Conservation (phyloP, 2,797 vertebrate species). For the Psittacula derbiana region DNA sequence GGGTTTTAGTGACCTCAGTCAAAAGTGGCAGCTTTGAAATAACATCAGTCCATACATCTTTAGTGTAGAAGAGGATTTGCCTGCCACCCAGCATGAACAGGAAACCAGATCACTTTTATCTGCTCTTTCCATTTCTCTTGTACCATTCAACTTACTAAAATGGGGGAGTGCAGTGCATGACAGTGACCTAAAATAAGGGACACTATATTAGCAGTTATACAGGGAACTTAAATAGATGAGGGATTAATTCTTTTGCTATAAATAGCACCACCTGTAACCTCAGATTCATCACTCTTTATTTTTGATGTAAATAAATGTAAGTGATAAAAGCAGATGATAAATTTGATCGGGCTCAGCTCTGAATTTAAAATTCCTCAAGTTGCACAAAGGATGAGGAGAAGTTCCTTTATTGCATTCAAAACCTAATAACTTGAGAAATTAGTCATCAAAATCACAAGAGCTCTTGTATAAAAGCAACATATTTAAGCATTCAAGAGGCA, state of each 20-base stretch:
- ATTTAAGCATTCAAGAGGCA: background rate
- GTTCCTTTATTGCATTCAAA: background rate
- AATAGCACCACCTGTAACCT: slow-evolving; percentile 34
- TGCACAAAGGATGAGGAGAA: background rate
- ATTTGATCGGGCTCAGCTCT: background rate
- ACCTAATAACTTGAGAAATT: background rate
- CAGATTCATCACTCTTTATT: slow-evolving; percentile 32
- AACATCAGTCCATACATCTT: background rate
- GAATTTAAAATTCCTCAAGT: background rate
- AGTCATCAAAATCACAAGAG: background rate
- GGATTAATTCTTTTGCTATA: slow-evolving; percentile 40
- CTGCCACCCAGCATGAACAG: background rate
- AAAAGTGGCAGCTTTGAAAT: background rate
- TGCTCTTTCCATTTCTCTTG: background rate
- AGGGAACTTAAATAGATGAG: slow-evolving; percentile 15
- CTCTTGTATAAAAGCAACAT: background rate
- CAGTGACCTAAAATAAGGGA: slow-evolving; percentile 40
- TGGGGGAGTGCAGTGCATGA: background rate
- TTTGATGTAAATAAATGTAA: slow-evolving; percentile 43
- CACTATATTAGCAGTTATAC: background rate
- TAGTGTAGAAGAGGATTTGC: background rate
- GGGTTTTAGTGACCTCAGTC: background rate
- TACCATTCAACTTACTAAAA: background rate
- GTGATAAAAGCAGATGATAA: background rate
- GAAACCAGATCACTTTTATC: background rate